Percentiles rank a stretch among this genome's conserved stretches.
phyloP scores from a whole-genome alignment of 2,797 vertebrate species.

The Diplodus sargus region DNA sequence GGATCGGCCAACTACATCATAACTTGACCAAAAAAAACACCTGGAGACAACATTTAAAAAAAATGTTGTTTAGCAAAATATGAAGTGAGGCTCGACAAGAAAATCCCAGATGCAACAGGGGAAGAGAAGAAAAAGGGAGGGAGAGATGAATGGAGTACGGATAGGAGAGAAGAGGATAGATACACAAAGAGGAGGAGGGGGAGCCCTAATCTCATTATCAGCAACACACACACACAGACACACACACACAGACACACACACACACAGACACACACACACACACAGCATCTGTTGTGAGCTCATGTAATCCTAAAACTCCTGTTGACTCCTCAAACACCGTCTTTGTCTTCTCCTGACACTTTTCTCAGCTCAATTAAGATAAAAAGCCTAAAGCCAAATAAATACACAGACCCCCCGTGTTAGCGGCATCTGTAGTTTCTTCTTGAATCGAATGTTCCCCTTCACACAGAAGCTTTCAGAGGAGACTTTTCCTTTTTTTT shows the following conservation, averaged over 20 bases:
- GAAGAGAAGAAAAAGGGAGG: background rate
- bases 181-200: background rate
- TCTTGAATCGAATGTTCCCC: background rate
- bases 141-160: constrained; percentile 18
- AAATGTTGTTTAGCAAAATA: no score
- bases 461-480: background rate
- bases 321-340: constrained; percentile 45
- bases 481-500: background rate
- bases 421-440: background rate
- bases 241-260: background rate
- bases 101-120: background rate
- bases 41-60: background rate
- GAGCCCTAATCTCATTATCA: constrained; percentile 64
- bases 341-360: constrained; percentile 67
- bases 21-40: accelerated
- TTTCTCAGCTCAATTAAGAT: constrained; percentile 58
- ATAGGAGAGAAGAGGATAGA: constrained; percentile 19
- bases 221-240: background rate
- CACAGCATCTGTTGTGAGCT: constrained; percentile 45
- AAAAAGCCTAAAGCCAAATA: constrained; percentile 15
- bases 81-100: background rate
- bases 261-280: constrained; percentile 11
- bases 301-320: constrained; percentile 54
- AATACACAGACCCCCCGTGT: background rate
- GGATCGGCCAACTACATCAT: background rate